Percentiles rank a stretch among this genome's conserved stretches.
Conservation (phyloP, 2,888 invertebrate species). For the Caenorhabditis sulstoni region DNA sequence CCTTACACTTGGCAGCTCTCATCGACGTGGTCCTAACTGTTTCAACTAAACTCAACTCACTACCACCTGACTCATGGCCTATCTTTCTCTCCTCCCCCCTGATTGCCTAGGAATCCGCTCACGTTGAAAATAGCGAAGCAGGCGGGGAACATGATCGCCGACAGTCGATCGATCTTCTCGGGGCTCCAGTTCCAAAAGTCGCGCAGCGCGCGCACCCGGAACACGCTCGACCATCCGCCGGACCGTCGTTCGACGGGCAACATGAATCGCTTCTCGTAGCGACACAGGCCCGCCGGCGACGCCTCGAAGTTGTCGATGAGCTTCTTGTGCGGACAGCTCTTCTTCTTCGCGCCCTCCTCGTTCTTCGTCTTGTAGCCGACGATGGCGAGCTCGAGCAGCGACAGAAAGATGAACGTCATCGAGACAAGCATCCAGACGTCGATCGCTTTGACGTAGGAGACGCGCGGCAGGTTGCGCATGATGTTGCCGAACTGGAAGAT, state of each 20-base stretch:
- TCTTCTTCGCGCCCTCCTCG: conserved; percentile 71
- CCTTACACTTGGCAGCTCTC: too few species aligned
- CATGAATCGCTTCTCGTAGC: conserved; percentile 72
- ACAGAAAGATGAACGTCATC: conserved; percentile 79
- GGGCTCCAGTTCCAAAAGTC: conserved; percentile 71
- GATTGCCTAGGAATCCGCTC: conserved; percentile 46
- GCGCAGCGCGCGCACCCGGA: conserved; percentile 34
- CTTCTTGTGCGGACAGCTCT: conserved; percentile 71
- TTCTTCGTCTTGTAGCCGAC: conserved; percentile 78
- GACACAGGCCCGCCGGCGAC: conserved; percentile 68
- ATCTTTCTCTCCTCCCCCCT: too few species aligned
- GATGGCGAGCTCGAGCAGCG: conserved; percentile 79
- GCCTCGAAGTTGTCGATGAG: conserved; percentile 68
- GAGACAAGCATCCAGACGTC: conserved; percentile 80
- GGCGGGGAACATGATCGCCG: conserved; percentile 78
- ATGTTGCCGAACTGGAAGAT: conserved; percentile 79
- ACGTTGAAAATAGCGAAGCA: conserved; percentile 80
- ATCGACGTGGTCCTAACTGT: too few species aligned
- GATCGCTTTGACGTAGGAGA: conserved; percentile 80
- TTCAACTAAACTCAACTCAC: too few species aligned
- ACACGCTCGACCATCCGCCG: conserved; percentile 42
- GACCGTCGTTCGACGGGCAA: conserved; percentile 66
- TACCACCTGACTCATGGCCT: too few species aligned
- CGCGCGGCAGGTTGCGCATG: conserved; percentile 79
- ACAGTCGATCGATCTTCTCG: conserved; percentile 76